Conservation (phyloP, 2,888 invertebrate genomes). For the Drosophila kanekoi region DNA sequence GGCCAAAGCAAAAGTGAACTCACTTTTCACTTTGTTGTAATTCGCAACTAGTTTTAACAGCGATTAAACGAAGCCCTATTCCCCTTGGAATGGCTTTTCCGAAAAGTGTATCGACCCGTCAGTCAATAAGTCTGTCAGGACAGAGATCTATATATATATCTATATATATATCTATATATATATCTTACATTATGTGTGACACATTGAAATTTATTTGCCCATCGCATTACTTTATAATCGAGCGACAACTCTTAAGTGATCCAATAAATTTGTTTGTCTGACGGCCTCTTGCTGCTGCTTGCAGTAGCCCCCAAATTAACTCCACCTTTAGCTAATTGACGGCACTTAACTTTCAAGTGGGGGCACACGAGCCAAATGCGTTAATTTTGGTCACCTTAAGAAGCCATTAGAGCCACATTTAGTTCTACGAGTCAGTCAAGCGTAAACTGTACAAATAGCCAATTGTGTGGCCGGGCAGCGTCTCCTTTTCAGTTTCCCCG, state of each 20-base stretch:
- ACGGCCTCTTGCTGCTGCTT: conserved; percentile 12
- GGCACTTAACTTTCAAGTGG: conserved; percentile 47
- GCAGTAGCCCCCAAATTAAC: conserved; percentile 3
- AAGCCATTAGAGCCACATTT: conserved; percentile 57
- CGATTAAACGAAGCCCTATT: background rate
- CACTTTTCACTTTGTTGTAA: conserved; percentile 27
- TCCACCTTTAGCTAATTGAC: conserved; percentile 49
- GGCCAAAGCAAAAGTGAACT: conserved; percentile 40
- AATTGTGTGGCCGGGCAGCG: conserved; percentile 28
- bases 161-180: no score
- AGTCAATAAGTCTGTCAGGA: background rate
- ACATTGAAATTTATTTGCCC: conserved; percentile 5
- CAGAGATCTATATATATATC: no score
- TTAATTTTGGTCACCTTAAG: conserved; percentile 76
- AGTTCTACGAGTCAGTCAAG: conserved; percentile 49
- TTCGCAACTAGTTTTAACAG: conserved; percentile 27
- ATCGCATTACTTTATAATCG: conserved; percentile 7
- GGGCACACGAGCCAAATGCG: conserved; percentile 63
- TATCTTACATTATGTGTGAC: no score
- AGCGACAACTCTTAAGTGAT: conserved; percentile 24
- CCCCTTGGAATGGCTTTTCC: no score
- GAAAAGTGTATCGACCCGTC: no score
- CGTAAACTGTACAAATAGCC: conserved; percentile 61
- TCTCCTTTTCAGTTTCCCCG: conserved; percentile 11
- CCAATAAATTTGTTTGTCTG: conserved; percentile 34